These are phyloP conservation scores for Excalfactoria chinensis DNA, from an alignment of 2,113 vertebrate genomes.

Conservation along the genomic window DNA sequence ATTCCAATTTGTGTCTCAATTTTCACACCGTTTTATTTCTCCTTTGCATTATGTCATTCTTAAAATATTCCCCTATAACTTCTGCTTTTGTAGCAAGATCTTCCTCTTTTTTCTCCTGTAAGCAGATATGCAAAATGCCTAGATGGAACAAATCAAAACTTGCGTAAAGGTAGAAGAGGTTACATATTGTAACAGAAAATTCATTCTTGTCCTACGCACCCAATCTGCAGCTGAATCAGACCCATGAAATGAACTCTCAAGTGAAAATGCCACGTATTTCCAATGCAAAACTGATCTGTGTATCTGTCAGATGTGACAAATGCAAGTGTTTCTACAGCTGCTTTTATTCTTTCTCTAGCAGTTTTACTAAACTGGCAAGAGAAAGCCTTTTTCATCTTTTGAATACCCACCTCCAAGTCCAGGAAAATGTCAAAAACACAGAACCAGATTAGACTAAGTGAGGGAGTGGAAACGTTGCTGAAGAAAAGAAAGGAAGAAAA, in stretches of 20 bases:
- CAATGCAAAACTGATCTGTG: rapidly evolving
- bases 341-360: not conserved
- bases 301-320: not conserved
- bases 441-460: not conserved
- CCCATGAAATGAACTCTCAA: not conserved
- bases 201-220: not conserved
- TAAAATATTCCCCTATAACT: not conserved
- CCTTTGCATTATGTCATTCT: not conserved
- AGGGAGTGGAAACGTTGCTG: not conserved
- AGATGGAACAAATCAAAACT: not conserved
- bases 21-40: not conserved
- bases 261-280: not conserved
- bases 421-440: not conserved
- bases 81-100: not conserved
- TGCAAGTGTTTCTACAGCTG: not conserved
- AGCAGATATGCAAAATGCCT: not conserved
- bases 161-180: not conserved
- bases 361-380: not conserved
- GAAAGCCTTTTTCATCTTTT: not conserved
- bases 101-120: not conserved
- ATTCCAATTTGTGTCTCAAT: not conserved
- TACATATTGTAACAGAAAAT: not conserved
- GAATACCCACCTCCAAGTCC: not conserved
- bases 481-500: not conserved
- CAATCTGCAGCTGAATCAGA: not conserved